phyloP scores from a whole-genome alignment of 2,113 vertebrate species.

The Microcebus lehilahytsara region DNA sequence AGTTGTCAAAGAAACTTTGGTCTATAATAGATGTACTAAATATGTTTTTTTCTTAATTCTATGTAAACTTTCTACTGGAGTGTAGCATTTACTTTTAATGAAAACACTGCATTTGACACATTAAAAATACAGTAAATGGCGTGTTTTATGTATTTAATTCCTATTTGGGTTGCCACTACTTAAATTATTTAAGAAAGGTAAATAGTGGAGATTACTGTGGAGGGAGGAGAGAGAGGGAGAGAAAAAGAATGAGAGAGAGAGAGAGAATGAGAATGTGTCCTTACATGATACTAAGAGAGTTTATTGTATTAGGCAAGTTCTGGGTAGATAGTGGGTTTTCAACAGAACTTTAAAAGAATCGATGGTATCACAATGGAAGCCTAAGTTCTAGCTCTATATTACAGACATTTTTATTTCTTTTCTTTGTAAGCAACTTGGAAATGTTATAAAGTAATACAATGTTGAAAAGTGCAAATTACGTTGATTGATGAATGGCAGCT shows the following conservation, averaged over 20 bases:
- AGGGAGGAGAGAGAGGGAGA: too few species aligned
- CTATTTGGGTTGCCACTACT: not conserved
- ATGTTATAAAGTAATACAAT: not conserved
- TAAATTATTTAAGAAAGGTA: constrained; percentile 8
- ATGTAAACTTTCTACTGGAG: not conserved
- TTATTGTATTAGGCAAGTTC: not conserved
- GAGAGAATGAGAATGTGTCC: not conserved
- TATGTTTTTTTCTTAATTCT: not conserved
- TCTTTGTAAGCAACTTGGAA: not conserved
- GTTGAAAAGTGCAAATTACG: not conserved
- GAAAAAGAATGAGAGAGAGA: too few species aligned
- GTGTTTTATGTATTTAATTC: constrained; percentile 1
- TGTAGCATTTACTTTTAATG: not conserved
- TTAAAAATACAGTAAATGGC: not conserved
- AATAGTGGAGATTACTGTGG: not conserved
- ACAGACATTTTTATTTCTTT: not conserved
- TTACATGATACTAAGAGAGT: not conserved
- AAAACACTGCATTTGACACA: not conserved
- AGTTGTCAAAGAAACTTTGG: constrained; percentile 6
- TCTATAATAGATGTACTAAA: not conserved
- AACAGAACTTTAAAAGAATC: not conserved
- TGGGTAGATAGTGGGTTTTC: not conserved
- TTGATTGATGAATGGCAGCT: not conserved
- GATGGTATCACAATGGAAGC: not conserved
- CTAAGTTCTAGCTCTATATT: not conserved